Conservation (phyloP, 2,888 invertebrate species). For the Luperina testacea region DNA sequence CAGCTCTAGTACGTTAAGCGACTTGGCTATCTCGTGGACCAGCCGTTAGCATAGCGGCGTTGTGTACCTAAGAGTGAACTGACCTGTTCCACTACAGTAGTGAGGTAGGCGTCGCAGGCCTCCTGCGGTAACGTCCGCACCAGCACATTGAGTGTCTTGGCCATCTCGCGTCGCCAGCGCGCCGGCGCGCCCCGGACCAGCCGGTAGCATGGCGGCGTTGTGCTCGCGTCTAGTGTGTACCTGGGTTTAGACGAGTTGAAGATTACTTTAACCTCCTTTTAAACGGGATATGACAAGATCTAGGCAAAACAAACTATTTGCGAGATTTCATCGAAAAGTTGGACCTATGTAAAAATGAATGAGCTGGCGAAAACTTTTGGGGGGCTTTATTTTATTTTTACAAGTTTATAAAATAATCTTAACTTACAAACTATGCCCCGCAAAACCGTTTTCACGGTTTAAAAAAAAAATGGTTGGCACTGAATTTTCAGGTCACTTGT, state of each 20-base stretch:
- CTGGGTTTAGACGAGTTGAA: conserved; percentile 72
- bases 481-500: not conserved
- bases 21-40: conserved; percentile 88
- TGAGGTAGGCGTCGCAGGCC: conserved; percentile 94
- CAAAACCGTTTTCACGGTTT: too few relatives aligned
- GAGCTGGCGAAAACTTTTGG: not conserved
- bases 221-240: conserved; percentile 92
- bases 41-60: conserved; percentile 91
- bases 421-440: too few relatives aligned
- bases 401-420: too few relatives aligned
- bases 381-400: not conserved
- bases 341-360: not conserved
- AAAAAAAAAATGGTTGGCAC: too few relatives aligned
- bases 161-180: conserved; percentile 90
- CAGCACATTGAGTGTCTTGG: conserved; percentile 91
- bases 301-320: not conserved
- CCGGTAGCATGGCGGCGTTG: conserved; percentile 94
- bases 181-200: conserved; percentile 91
- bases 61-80: not conserved
- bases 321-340: not conserved
- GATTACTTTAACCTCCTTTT: not conserved
- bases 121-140: conserved; percentile 93
- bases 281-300: not conserved
- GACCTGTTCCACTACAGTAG: conserved; percentile 95
- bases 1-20: conserved; percentile 92